Base-by-base conservation (phyloP, 2,113 vertebrate genomes). In the Chloebia gouldiae region DNA sequence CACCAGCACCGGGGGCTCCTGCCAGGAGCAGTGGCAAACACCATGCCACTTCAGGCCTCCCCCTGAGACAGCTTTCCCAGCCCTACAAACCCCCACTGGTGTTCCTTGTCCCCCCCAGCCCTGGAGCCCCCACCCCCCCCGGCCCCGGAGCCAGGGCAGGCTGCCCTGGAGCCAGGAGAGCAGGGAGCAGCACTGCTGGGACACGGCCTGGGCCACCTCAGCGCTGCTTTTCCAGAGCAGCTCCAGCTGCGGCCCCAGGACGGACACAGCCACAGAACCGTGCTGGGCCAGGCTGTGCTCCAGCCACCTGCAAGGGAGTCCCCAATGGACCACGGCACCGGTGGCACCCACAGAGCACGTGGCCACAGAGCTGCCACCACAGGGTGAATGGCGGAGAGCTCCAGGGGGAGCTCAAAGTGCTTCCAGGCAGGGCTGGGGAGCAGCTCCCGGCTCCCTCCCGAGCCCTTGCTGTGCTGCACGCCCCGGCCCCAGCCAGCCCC, bases 251-350 rank as follows among this genome's bases (percentile, higher is more conserved):
- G 99, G 99, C 35, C 96, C 94, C 76, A 98, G 39, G 3, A 96
- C 2, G 0, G 98, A 94, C 13, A 96, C 91, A 3, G 97, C 97
- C 53, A 92, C 77, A 1, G 99, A 98, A 85, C 98, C 97, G 45
- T 98, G 99, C 31, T 95, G 59, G 0, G 98, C 98, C 33, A 98
- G 88, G 28, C 97, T 98, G 53, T 87, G 98, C 96, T 98, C 97
- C 79, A 99, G 79, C 99, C 99, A 99, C 96, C 99, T 99, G 85
- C 30, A 89, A 21, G 35, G 22, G 20, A 66, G 63, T 8, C 6
- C 59, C n/a, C 15, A 3, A 1, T 11, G 30, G 59, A 18, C 28
- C 35, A 68, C 1, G 8, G 86, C 31, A 14, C 53, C 39, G 4
- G 31, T 1, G 2, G 19, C 44, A 51, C 11, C 21, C 33, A 30